Base-by-base conservation (phyloP, 2,888 invertebrate species). In the Arrhopalites spinosus region DNA sequence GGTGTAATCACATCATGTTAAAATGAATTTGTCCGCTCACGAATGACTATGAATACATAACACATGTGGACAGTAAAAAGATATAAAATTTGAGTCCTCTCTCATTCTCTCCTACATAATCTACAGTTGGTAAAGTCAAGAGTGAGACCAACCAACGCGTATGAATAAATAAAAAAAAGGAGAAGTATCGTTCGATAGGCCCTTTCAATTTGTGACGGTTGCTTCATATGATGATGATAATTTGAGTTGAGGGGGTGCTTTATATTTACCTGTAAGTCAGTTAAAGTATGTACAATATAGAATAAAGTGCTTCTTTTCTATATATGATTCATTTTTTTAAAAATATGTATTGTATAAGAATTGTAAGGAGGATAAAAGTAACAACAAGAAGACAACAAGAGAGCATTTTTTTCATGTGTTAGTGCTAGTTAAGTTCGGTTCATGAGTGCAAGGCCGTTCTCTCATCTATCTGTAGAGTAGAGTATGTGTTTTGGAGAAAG, bases 371-470 rank as follows among this genome's bases (percentile, higher is more conserved):
- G n/a, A n/a, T n/a, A 3, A 36, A 36, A 36, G 36, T 36, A 36
- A 36, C 36, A 36, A n/a, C n/a, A n/a, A n/a, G n/a, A n/a, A 36
- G 36, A 36, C 5, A 7, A 36, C 36, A 36, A 11, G 11, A 7
- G 36, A 36, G 36, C 5, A 7, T 36, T 36, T 3, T 3, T 11
- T 36, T 3, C 11, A 11, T 36, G 36, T 36, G 36, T 36, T 47
- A 50, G 20, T 30, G 53, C 29, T 30, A 53, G n/a, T 69, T 69
- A 53, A 29, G 69, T 56, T 69, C 53, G 53, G 71, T 71, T 71
- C 59, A 71, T 61, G 59, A 71, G 71, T 71, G 71, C 59, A 71
- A 71, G 71, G 71, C 27, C 71, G 30, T 50, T 50, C 71, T 43
- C 23, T 53, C 56, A 29, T 29, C 13, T 29, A 27, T 63, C 29